Evolutionary conservation across 2,797 vertebrate species (phyloP).

Genomic region (Heteromormyrus szaboi): DNA sequence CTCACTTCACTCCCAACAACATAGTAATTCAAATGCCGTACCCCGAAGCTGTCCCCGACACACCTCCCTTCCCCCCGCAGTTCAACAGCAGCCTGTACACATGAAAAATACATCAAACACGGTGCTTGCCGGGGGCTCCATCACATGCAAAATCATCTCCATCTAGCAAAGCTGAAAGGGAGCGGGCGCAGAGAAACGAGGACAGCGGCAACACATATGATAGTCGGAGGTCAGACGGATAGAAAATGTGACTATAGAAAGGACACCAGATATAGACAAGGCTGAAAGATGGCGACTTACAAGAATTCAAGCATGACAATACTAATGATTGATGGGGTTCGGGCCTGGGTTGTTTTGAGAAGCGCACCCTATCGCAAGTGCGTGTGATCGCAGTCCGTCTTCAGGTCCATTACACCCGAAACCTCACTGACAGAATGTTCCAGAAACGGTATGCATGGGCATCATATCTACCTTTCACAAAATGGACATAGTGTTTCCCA

Average conservation of each 20-base stretch:
- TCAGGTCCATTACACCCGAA: background rate
- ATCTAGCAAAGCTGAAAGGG: slow-evolving; percentile 48
- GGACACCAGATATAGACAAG: slow-evolving; percentile 3
- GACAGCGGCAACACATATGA: slow-evolving; percentile 34
- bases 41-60: slow-evolving; percentile 53
- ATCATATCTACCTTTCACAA: background rate
- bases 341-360: background rate
- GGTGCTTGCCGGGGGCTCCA: slow-evolving; percentile 50
- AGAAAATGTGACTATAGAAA: background rate
- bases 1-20: slow-evolving; percentile 52
- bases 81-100: slow-evolving; percentile 65
- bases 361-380: background rate
- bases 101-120: slow-evolving; percentile 77
- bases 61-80: slow-evolving; percentile 40
- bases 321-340: background rate
- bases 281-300: background rate
- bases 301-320: background rate
- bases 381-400: background rate
- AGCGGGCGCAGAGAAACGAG: slow-evolving; percentile 26
- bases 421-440: background rate
- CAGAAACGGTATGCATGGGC: background rate
- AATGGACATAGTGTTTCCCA: background rate
- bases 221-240: background rate
- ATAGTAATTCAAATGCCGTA: slow-evolving; percentile 64
- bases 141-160: slow-evolving; percentile 63